Conservation (phyloP, 2,888 invertebrate genomes). For the Oscheius onirici region DNA sequence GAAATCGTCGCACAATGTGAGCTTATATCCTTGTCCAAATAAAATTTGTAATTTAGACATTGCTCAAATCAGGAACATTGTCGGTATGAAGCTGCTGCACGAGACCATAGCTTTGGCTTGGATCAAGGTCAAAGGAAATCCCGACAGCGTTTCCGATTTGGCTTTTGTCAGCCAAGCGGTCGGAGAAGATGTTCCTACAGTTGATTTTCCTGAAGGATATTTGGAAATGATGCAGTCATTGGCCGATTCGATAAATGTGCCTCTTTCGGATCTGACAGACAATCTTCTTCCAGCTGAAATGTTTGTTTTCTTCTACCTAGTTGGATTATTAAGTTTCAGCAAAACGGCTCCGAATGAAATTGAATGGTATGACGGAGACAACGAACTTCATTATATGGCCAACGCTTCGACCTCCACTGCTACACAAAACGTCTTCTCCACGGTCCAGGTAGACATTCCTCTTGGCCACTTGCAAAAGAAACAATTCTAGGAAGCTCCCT, state of each 20-base stretch:
- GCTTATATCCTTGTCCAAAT: background rate
- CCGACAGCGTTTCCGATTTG: constrained; percentile 9
- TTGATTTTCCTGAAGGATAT: background rate
- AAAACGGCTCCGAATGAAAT: constrained; percentile 6
- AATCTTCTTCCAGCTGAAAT: background rate
- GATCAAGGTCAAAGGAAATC: constrained; percentile 22
- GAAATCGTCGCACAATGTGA: constrained; percentile 22
- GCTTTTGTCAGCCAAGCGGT: background rate
- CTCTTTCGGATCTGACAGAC: background rate
- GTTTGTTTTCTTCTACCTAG: background rate
- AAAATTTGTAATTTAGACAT: constrained; percentile 7
- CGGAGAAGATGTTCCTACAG: background rate
- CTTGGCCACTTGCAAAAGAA: no score
- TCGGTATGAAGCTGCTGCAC: constrained; percentile 29
- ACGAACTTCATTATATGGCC: constrained; percentile 2
- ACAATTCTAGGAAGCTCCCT: no score
- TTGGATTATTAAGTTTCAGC: background rate
- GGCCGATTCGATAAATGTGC: background rate
- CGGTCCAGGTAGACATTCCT: no score
- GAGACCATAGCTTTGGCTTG: constrained; percentile 23
- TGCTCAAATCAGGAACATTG: constrained; percentile 5
- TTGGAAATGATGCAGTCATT: background rate
- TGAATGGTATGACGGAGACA: constrained; percentile 1
- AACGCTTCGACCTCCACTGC: constrained; percentile 5
- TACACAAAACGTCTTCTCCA: no score